A percentile compares a stretch with the other conserved stretches of the same genome.
Conservation (phyloP, 2,113 vertebrate genomes). For the Pseudopipra pipra region DNA sequence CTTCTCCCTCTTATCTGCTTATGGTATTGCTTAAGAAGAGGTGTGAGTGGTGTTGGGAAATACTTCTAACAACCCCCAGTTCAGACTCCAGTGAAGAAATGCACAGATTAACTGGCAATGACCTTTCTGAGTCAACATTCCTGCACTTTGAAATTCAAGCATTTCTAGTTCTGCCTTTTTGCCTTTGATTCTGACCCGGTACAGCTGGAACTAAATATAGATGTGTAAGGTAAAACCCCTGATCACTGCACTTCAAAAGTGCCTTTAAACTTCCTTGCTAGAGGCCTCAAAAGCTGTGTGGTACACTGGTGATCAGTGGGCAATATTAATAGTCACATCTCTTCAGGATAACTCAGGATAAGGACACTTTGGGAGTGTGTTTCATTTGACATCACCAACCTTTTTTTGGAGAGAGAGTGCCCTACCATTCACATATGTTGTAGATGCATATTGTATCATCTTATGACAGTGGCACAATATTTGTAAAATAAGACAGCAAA, state of each 20-base stretch:
- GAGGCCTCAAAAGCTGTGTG: background rate
- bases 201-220: conserved; percentile 8
- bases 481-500: background rate
- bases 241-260: background rate
- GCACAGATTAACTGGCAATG: background rate
- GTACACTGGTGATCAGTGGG: background rate
- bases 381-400: background rate
- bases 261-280: background rate
- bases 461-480: background rate
- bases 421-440: background rate
- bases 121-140: background rate
- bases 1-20: background rate
- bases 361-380: background rate
- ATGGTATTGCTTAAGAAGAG: background rate
- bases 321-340: background rate
- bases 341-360: background rate
- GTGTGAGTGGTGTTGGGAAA: background rate
- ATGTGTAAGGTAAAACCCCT: background rate
- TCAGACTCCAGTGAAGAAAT: background rate
- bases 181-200: background rate
- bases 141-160: background rate
- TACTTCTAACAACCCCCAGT: background rate
- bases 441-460: background rate
- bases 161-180: background rate
- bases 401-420: background rate